phyloP scores from a whole-genome alignment of 1,140 invertebrate genomes.

The Dreissena polymorpha region DNA sequence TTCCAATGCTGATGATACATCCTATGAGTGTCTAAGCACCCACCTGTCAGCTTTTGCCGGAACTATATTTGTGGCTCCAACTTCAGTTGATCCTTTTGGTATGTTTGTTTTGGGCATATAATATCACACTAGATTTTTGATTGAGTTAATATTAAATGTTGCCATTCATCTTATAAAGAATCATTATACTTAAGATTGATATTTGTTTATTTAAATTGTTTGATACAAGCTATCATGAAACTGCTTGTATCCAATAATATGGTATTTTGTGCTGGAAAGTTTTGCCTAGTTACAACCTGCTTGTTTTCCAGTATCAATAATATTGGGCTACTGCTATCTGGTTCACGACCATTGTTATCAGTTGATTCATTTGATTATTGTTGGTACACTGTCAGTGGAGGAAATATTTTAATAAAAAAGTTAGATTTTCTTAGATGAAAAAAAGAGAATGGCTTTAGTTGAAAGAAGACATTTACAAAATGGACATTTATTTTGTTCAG shows the following conservation, averaged over 20 bases:
- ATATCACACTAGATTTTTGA: too few species aligned
- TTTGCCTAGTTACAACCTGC: too few species aligned
- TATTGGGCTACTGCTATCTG: slow-evolving; percentile 60
- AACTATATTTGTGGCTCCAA: slow-evolving; percentile 64
- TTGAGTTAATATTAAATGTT: too few species aligned
- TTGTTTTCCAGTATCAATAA: slow-evolving; percentile 69
- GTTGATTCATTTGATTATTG: slow-evolving; percentile 58
- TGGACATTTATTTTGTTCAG: too few species aligned
- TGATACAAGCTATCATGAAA: too few species aligned
- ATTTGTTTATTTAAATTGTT: too few species aligned
- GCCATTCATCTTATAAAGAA: too few species aligned
- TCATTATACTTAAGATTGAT: too few species aligned
- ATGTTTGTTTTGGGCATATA: slow-evolving; percentile 35
- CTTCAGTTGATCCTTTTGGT: slow-evolving; percentile 59
- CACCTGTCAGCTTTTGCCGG: slow-evolving; percentile 65
- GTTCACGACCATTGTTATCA: slow-evolving; percentile 61
- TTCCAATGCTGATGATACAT: too few species aligned
- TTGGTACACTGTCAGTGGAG: slow-evolving; percentile 54
- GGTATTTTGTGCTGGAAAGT: too few species aligned
- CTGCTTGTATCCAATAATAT: too few species aligned
- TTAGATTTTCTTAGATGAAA: background rate
- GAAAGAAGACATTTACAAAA: background rate
- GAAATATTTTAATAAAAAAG: slow-evolving; percentile 56
- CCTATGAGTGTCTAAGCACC: slow-evolving; percentile 58
- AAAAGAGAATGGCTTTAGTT: too few species aligned